Evolutionary conservation across 2,797 vertebrate species (phyloP).

Genomic region (Anableps anableps): DNA sequence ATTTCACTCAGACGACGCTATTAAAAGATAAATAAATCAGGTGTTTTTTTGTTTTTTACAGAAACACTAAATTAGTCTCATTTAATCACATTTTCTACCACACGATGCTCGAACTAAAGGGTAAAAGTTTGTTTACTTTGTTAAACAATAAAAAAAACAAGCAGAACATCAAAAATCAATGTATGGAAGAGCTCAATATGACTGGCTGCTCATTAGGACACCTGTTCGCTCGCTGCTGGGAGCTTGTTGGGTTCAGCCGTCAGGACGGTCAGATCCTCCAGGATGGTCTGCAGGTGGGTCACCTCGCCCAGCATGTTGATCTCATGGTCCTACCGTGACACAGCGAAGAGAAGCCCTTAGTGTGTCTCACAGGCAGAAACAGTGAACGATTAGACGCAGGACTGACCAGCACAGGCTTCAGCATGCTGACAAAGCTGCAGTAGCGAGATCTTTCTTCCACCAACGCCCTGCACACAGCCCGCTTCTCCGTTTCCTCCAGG

Average conservation of each 20-base stretch:
- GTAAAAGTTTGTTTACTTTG: too few species aligned
- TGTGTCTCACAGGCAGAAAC: not conserved
- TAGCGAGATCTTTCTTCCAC: conserved; percentile 84
- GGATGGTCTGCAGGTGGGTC: conserved; percentile 86
- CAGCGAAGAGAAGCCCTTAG: not conserved
- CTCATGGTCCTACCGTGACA: conserved; percentile 84
- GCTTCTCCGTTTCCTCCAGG: conserved; percentile 86
- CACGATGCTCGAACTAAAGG: too few species aligned
- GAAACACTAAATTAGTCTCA: too few species aligned
- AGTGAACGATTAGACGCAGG: not conserved
- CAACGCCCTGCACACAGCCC: conserved; percentile 82
- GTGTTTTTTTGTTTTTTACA: too few species aligned
- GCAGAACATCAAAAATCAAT: too few species aligned
- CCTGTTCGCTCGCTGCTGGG: conserved; percentile 85
- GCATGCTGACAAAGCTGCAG: conserved; percentile 85
- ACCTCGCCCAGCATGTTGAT: conserved; percentile 88
- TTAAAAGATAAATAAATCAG: too few species aligned
- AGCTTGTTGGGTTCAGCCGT: conserved; percentile 83
- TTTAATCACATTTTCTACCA: too few species aligned
- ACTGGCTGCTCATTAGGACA: conserved; percentile 27
- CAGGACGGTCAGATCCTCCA: conserved; percentile 82
- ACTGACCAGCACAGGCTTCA: conserved; percentile 86
- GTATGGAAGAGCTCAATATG: too few species aligned
- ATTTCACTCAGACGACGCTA: too few species aligned
- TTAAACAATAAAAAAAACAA: too few species aligned